Percentiles rank a stretch among this genome's conserved stretches.
Conservation (phyloP, 1,140 invertebrate species). For the Drosophila albomicans region DNA sequence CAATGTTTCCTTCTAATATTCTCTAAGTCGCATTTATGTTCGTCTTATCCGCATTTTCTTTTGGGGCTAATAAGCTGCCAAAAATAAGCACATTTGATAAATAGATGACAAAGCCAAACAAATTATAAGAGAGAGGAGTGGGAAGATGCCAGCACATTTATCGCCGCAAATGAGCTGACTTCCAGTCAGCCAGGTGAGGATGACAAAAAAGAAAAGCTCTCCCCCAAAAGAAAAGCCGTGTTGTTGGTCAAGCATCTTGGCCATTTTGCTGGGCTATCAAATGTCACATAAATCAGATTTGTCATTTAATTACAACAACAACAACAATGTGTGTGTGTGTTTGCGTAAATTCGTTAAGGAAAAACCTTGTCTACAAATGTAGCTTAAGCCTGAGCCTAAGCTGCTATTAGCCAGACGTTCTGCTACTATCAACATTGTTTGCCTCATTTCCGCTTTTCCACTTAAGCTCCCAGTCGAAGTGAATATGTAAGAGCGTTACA, state of each 20-base stretch:
- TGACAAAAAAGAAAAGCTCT: slow-evolving; percentile 47
- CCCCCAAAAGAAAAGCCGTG: slow-evolving; percentile 29
- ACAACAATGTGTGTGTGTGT: slow-evolving; percentile 9
- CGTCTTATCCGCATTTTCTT: slow-evolving; percentile 56
- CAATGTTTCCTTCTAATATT: background rate
- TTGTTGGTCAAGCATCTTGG: slow-evolving; percentile 42
- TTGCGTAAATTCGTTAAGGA: slow-evolving; percentile 31
- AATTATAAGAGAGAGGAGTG: slow-evolving; percentile 58
- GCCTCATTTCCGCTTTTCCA: slow-evolving; percentile 7
- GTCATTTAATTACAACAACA: slow-evolving; percentile 66
- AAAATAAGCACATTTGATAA: slow-evolving; percentile 78
- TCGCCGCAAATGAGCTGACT: slow-evolving; percentile 55
- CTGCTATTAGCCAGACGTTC: slow-evolving; percentile 52
- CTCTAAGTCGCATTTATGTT: slow-evolving; percentile 23
- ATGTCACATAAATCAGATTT: slow-evolving; percentile 83
- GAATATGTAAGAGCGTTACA: slow-evolving; percentile 42
- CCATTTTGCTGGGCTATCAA: slow-evolving; percentile 62
- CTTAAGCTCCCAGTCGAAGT: slow-evolving; percentile 51
- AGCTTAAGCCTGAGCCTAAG: slow-evolving; percentile 53
- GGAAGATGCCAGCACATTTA: slow-evolving; percentile 30
- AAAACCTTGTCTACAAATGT: slow-evolving; percentile 31
- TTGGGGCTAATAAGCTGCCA: slow-evolving; percentile 75
- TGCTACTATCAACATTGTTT: slow-evolving; percentile 26
- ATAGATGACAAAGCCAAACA: slow-evolving; percentile 75
- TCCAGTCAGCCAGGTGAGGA: slow-evolving; percentile 47